Evolutionary conservation across 2,797 vertebrate species (phyloP).

Genomic region (Nannoperca obscura): DNA sequence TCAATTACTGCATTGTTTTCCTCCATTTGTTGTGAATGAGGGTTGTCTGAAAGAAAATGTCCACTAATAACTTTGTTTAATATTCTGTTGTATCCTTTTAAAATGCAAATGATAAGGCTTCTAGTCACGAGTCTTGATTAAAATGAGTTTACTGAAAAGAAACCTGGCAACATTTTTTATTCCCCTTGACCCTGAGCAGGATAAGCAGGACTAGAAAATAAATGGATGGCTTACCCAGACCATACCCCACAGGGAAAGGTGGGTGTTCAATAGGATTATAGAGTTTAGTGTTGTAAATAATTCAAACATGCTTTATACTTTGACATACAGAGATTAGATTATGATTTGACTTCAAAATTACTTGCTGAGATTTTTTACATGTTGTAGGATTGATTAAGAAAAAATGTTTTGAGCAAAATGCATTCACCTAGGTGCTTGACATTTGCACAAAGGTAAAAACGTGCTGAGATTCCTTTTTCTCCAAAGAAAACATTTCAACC

Average conservation of each 20-base stretch:
- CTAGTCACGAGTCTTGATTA: constrained; percentile 31
- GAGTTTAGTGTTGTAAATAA: constrained; percentile 48
- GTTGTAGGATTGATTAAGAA: neutral
- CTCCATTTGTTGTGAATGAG: constrained; percentile 35
- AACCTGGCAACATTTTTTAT: constrained; percentile 21
- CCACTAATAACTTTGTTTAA: constrained; percentile 41
- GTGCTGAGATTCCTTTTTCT: neutral
- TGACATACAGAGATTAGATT: constrained; percentile 33
- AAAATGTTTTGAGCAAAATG: constrained; percentile 1
- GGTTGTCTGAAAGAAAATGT: constrained; percentile 48
- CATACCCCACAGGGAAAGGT: neutral
- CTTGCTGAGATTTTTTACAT: constrained; percentile 7
- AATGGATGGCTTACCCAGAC: constrained; percentile 31
- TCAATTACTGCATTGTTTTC: constrained; percentile 45
- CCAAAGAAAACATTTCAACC: constrained; percentile 25
- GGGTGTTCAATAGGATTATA: constrained; percentile 40
- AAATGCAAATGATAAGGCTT: constrained; percentile 66
- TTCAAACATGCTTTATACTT: constrained; percentile 33
- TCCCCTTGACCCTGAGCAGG: constrained; percentile 31
- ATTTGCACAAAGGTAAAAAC: constrained; percentile 34
- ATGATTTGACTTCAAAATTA: constrained; percentile 28
- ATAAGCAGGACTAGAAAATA: constrained; percentile 22
- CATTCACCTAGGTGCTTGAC: constrained; percentile 16
- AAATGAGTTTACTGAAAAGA: constrained; percentile 20
- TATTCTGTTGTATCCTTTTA: constrained; percentile 54